Evolutionary conservation across 2,113 vertebrate genomes (phyloP).

Genomic region (Donacobius atricapilla): DNA sequence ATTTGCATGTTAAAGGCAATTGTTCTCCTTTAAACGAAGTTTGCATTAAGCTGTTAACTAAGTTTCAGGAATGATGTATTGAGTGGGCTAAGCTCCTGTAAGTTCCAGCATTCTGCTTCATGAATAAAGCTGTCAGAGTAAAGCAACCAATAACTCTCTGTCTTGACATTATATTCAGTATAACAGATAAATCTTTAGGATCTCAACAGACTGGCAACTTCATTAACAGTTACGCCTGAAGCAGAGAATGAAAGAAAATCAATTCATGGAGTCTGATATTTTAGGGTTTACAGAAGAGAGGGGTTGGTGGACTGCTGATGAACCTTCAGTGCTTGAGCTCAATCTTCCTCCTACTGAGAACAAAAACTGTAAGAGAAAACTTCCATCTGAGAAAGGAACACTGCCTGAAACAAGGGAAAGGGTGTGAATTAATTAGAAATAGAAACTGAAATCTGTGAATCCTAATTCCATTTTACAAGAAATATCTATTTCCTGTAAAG

Average conservation of each 20-base stretch:
- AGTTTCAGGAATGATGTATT: slow-evolving; percentile 58
- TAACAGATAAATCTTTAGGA: slow-evolving; percentile 67
- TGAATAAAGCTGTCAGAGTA: slow-evolving; percentile 55
- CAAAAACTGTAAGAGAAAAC: neutral
- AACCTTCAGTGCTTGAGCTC: neutral
- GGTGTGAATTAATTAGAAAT: neutral
- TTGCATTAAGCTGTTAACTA: slow-evolving; percentile 37
- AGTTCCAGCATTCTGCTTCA: slow-evolving; percentile 35
- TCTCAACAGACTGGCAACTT: slow-evolving; percentile 57
- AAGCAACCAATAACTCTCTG: slow-evolving; percentile 51
- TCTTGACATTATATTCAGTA: slow-evolving; percentile 53
- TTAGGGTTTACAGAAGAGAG: slow-evolving; percentile 31
- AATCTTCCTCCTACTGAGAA: neutral
- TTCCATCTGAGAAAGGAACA: neutral
- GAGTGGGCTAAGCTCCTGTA: slow-evolving; percentile 10
- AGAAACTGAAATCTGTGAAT: neutral
- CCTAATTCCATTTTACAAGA: neutral
- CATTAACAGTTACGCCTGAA: slow-evolving; percentile 59
- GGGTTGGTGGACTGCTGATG: neutral
- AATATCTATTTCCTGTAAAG: neutral
- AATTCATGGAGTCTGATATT: slow-evolving; percentile 22
- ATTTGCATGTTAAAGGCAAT: slow-evolving; percentile 51
- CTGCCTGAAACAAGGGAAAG: neutral
- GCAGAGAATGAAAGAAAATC: slow-evolving; percentile 57
- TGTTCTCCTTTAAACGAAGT: slow-evolving; percentile 53